These are phyloP conservation scores for Galeruca laticollis DNA, from an alignment of 2,888 invertebrate genomes.

Conservation along the genomic window DNA sequence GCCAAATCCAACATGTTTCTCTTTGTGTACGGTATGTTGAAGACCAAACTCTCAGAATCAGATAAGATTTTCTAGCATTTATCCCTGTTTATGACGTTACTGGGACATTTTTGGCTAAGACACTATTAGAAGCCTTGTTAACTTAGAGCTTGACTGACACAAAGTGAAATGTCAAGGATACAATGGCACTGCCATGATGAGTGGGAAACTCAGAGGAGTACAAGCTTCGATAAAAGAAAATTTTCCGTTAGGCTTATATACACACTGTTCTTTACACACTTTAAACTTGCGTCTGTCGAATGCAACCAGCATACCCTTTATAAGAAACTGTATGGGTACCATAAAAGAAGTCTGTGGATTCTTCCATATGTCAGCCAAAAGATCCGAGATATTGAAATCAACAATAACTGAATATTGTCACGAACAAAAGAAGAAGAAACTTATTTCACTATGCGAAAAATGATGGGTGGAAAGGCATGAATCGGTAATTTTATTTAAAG, in stretches of 20 bases:
- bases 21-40: background rate
- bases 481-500: background rate
- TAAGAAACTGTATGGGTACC: background rate
- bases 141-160: constrained; percentile 11
- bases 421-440: background rate
- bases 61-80: constrained; percentile 1
- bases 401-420: background rate
- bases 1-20: background rate
- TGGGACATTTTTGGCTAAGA: background rate
- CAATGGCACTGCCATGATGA: constrained; percentile 24
- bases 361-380: too few species aligned
- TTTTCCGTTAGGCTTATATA: background rate
- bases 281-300: background rate
- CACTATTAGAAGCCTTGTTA: background rate
- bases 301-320: background rate
- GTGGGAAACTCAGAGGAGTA: constrained; percentile 18
- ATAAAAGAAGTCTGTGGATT: background rate
- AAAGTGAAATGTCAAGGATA: constrained; percentile 19
- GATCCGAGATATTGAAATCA: too few species aligned
- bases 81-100: background rate
- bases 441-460: background rate
- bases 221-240: background rate
- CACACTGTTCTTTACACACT: too few species aligned
- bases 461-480: background rate
- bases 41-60: background rate